Conservation (phyloP, 1,140 invertebrate genomes). For the Orius laevigatus region DNA sequence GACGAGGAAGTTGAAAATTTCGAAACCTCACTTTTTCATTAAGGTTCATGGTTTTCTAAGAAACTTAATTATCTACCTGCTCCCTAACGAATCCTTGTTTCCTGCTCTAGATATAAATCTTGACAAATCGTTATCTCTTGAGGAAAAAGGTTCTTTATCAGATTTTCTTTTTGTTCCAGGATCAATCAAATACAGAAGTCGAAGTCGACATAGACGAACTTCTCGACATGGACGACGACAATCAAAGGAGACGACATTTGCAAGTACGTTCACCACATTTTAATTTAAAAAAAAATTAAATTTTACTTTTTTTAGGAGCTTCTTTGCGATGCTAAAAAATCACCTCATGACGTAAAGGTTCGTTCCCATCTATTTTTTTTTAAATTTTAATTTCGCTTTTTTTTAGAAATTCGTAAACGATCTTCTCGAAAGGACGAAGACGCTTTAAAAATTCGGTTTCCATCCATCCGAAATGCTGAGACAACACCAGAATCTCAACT, state of each 20-base stretch:
- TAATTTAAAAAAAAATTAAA: conserved; percentile 10
- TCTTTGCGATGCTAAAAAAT: conserved; percentile 63
- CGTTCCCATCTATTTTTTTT: conserved; percentile 25
- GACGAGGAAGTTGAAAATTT: too few relatives aligned
- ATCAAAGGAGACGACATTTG: conserved; percentile 63
- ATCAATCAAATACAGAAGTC: conserved; percentile 47
- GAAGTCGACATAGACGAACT: conserved; percentile 88
- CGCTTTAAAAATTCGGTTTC: conserved; percentile 36
- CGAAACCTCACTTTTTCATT: too few relatives aligned
- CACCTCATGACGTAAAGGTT: conserved; percentile 69
- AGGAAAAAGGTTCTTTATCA: neutral
- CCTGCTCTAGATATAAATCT: neutral
- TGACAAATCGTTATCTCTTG: neutral
- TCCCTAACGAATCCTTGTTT: too few relatives aligned
- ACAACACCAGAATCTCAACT: conserved; percentile 8
- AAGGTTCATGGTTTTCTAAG: too few relatives aligned
- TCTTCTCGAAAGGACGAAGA: conserved; percentile 74
- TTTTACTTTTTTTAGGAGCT: conserved; percentile 40
- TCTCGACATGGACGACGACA: conserved; percentile 78
- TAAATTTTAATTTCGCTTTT: conserved; percentile 20
- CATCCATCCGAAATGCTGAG: neutral
- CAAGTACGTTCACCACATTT: conserved; percentile 37
- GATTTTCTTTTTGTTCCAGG: conserved; percentile 13
- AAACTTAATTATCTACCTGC: too few relatives aligned
- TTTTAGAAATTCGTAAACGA: conserved; percentile 80